Conservation (phyloP, 1,140 invertebrate species). For the Plutomurus gul region DNA sequence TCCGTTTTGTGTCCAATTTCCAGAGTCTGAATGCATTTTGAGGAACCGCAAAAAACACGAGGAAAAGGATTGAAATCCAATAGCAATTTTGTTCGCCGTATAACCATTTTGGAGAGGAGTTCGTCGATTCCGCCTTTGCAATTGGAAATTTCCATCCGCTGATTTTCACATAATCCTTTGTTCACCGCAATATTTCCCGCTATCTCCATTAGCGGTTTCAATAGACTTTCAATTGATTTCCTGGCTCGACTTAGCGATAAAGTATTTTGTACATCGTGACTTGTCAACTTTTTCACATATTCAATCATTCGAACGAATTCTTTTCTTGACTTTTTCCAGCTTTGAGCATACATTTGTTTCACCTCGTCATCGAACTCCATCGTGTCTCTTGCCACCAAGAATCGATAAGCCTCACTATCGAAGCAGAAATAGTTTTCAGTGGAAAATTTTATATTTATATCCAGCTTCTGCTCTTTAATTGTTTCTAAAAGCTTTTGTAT, state of each 20-base stretch:
- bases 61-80: background rate
- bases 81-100: background rate
- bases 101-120: background rate
- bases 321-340: background rate
- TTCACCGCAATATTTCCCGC: constrained; percentile 10
- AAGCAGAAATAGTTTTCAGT: constrained; percentile 41
- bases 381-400: background rate
- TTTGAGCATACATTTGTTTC: background rate
- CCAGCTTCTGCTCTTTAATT: background rate
- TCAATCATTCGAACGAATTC: constrained; percentile 19
- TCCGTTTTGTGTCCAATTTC: background rate
- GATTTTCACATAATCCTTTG: background rate
- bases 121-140: background rate
- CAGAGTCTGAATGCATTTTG: background rate
- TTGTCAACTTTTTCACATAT: background rate
- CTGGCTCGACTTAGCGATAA: constrained; percentile 30
- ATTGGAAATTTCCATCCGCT: background rate
- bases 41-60: background rate
- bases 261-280: background rate
- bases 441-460: constrained; percentile 2
- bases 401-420: constrained; percentile 47
- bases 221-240: background rate
- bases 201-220: constrained; percentile 31
- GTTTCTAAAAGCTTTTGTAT: background rate
- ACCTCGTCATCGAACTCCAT: constrained; percentile 4